Conservation (phyloP, 2,888 invertebrate species). For the Pollenia amentaria region DNA sequence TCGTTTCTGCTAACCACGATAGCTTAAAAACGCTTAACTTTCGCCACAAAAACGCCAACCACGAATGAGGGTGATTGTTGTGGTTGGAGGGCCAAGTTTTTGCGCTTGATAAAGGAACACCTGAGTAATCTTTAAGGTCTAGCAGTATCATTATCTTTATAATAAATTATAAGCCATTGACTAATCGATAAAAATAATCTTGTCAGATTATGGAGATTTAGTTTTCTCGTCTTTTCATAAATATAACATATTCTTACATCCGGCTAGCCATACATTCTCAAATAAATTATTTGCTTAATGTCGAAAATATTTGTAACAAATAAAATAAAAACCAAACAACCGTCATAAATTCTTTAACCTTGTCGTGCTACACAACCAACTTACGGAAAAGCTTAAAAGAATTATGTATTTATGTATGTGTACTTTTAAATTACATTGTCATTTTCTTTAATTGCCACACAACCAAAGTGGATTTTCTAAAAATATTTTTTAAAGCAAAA, state of each 20-base stretch:
- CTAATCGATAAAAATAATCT: too few species aligned
- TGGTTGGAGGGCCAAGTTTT: too few species aligned
- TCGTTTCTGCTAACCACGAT: too few species aligned
- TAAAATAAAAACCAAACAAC: conserved; percentile 22
- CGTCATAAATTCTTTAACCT: conserved; percentile 27
- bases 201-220: too few species aligned
- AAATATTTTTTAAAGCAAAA: neutral
- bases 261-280: neutral
- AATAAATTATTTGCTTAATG: conserved; percentile 29
- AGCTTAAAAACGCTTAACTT: too few species aligned
- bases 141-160: too few species aligned
- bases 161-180: too few species aligned
- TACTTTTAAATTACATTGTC: conserved; percentile 31
- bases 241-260: neutral
- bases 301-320: conserved; percentile 14
- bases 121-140: too few species aligned
- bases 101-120: too few species aligned
- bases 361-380: conserved; percentile 17
- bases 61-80: too few species aligned
- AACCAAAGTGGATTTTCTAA: conserved; percentile 16
- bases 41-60: too few species aligned
- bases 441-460: conserved; percentile 48
- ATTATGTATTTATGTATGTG: neutral
- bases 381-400: conserved; percentile 5
- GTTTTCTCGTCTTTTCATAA: too few species aligned